phyloP scores from a whole-genome alignment of 1,140 invertebrate genomes.

The Anthonomus grandis region DNA sequence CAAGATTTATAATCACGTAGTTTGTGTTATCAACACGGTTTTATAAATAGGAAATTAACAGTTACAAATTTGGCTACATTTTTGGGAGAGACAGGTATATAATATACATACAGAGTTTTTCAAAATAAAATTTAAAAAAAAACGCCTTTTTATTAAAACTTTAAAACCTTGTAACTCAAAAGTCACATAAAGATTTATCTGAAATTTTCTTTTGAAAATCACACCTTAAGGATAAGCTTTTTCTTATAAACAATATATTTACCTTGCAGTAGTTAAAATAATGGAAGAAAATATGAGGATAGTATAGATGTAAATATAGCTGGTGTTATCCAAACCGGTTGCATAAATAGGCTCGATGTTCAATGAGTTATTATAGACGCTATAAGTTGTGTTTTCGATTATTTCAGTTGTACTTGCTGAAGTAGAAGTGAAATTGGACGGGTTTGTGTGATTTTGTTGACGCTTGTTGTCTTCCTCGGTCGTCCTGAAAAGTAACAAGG shows the following conservation, averaged over 20 bases:
- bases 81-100: background rate
- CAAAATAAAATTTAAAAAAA: background rate
- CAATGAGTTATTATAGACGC: slow-evolving; percentile 7
- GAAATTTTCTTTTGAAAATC: background rate
- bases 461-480: slow-evolving; percentile 47
- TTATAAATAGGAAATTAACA: no score
- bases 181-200: no score
- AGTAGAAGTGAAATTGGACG: no score
- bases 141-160: background rate
- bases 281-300: slow-evolving; percentile 42
- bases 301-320: slow-evolving; percentile 43
- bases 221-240: background rate
- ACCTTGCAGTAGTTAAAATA: slow-evolving; percentile 53
- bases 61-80: background rate
- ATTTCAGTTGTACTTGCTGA: slow-evolving; percentile 45
- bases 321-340: background rate
- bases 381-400: background rate
- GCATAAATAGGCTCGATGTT: background rate
- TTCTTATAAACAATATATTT: background rate
- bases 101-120: background rate
- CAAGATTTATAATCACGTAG: no score
- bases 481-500: slow-evolving; percentile 45
- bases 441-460: background rate
- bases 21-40: no score
- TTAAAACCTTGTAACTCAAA: no score